phyloP scores from a whole-genome alignment of 1,140 invertebrate genomes.

The Theocolax elegans region DNA sequence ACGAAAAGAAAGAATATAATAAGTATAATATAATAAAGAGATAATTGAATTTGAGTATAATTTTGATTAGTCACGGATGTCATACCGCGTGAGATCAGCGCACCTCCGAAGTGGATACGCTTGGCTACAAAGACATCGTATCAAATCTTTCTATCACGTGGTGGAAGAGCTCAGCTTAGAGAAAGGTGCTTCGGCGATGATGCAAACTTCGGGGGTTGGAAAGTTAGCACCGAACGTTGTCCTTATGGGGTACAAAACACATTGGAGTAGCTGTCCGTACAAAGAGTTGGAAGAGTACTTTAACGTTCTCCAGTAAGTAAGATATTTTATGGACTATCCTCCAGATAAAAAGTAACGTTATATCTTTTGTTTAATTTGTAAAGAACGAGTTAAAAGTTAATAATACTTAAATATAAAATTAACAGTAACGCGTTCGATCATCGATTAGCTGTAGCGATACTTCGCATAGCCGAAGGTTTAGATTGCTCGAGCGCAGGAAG shows the following conservation, averaged over 20 bases:
- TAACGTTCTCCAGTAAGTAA: conserved; percentile 90
- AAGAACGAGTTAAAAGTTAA: neutral
- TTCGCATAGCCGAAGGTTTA: conserved; percentile 84
- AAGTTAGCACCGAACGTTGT: conserved; percentile 94
- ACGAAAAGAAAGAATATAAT: too few relatives aligned
- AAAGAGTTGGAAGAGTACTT: conserved; percentile 89
- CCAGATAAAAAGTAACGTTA: too few relatives aligned
- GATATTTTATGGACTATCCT: conserved; percentile 2
- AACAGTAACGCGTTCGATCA: conserved; percentile 91
- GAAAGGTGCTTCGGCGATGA: conserved; percentile 80
- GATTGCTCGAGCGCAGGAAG: conserved; percentile 75
- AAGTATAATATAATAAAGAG: too few relatives aligned
- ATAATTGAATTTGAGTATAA: too few relatives aligned
- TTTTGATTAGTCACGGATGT: conserved; percentile 77
- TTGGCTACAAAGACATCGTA: conserved; percentile 78
- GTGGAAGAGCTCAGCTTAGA: conserved; percentile 84
- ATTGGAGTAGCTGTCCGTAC: conserved; percentile 82
- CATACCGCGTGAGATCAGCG: conserved; percentile 73
- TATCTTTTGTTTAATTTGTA: too few relatives aligned
- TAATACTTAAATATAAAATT: neutral
- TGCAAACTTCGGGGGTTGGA: conserved; percentile 88
- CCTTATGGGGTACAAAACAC: conserved; percentile 92
- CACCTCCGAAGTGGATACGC: conserved; percentile 75
- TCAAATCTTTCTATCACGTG: conserved; percentile 90
- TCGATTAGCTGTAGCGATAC: conserved; percentile 87